Percentiles rank a stretch among this genome's conserved stretches.
Evolutionary conservation across 2,888 invertebrate species (phyloP).

Genomic region (Limenitis camilla): DNA sequence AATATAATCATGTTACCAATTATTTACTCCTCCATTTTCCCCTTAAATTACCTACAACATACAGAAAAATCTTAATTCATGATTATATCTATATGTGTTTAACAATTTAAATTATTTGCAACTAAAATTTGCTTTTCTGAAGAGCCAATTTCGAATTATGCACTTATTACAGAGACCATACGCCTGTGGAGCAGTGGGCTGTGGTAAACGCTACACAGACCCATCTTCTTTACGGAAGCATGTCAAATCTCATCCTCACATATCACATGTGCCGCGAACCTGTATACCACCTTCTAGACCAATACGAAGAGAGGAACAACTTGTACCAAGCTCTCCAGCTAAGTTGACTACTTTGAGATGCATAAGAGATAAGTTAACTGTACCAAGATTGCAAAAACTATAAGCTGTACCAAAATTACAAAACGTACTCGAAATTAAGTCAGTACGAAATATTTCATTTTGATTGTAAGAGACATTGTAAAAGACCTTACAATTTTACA

Average conservation of each 20-base stretch:
- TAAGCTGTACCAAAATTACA: too few species aligned
- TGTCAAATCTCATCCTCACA: slow-evolving; percentile 85
- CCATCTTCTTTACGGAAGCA: slow-evolving; percentile 95
- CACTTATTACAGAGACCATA: slow-evolving; percentile 85
- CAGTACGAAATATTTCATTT: too few species aligned
- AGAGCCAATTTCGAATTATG: too few species aligned
- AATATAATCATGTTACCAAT: slow-evolving; percentile 3
- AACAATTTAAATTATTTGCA: too few species aligned
- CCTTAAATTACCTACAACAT: too few species aligned
- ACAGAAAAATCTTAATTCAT: too few species aligned
- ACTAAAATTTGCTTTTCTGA: too few species aligned
- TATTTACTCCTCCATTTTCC: background rate
- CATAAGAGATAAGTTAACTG: slow-evolving; percentile 61
- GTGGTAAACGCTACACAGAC: slow-evolving; percentile 94
- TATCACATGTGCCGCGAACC: slow-evolving; percentile 52
- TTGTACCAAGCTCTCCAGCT: slow-evolving; percentile 62
- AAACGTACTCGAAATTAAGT: too few species aligned
- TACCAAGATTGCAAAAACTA: slow-evolving; percentile 53
- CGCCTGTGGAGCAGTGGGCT: slow-evolving; percentile 90
- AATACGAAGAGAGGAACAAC: slow-evolving; percentile 44
- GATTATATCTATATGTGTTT: too few species aligned
- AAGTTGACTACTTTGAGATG: slow-evolving; percentile 59
- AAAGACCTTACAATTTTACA: too few species aligned
- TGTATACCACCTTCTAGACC: slow-evolving; percentile 54
- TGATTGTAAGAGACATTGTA: too few species aligned